Base-by-base conservation (phyloP, 2,113 vertebrate species). In the Saccopteryx bilineata region DNA sequence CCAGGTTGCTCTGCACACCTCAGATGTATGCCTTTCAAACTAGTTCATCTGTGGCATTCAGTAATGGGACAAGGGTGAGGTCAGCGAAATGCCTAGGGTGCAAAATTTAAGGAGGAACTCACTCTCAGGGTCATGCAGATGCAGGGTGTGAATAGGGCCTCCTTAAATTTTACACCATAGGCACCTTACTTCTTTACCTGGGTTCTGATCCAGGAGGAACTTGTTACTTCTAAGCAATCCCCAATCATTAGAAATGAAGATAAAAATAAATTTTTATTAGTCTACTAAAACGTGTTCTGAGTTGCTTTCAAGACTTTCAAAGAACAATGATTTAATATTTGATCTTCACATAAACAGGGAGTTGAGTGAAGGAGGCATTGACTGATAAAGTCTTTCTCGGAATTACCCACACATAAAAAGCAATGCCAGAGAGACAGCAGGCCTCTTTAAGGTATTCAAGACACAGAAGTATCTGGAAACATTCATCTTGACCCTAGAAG, bases 311-410 rank as follows among this genome's bases (percentile, higher is more conserved):
- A 95, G 74, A 87, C 63, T 94, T 89, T 90, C 46, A 66, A 92
- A 96, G 79, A 84, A 76, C 5, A n/a, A 78, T 80, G 58, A 76
- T 93, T 96, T 94, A 83, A 93, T 86, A 93, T 89, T 94, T 87
- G 71, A 95, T 85, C 50, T 78, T 71, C 24, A 96, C 26, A 89
- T n/a, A 71, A 85, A 71, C 48, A 82, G 66, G 80, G 52, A 92
- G 58, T 56, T 96, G n/a, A 80, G 6, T 87, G 75, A 93, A 87
- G 19, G 74, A 54, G 48, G 26, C 60, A 84, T 26, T 83, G 71
- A 58, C 58, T 71, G 58, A 91, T 91, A 68, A 84, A 85, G n/a
- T 0, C 15, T 91, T 96, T 68, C 50, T 80, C 21, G 21, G 26
- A 75, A 71, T 89, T 80, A 83, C 5, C 75, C 19, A 84, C 31